Evolutionary conservation across 2,888 invertebrate genomes (phyloP).

Genomic region (Ceriagrion tenellum): DNA sequence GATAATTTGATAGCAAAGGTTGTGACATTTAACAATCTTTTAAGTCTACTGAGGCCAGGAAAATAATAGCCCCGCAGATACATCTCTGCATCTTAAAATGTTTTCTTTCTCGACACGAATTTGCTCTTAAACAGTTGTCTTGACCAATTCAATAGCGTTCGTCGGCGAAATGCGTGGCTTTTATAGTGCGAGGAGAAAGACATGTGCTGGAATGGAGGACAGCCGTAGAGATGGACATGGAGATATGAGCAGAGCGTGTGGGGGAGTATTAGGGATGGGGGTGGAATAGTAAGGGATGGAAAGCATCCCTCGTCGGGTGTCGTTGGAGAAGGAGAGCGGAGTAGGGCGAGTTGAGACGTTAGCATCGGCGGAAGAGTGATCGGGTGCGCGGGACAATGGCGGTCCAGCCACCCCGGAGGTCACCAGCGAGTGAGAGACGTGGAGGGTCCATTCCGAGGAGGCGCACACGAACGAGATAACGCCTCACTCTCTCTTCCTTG

Average conservation of each 20-base stretch:
- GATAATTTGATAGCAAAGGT: constrained; percentile 22
- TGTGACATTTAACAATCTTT: constrained; percentile 15
- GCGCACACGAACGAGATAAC: too few relatives aligned
- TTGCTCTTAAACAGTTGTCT: constrained; percentile 22
- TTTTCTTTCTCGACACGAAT: background rate
- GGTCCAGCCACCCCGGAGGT: constrained; percentile 24
- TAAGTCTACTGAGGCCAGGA: background rate
- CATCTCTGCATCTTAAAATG: background rate
- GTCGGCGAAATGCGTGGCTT: background rate
- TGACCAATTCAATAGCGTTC: constrained; percentile 25
- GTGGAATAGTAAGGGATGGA: constrained; percentile 17
- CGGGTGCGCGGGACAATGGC: constrained; percentile 54
- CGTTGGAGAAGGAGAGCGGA: too few relatives aligned
- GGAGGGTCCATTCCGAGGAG: background rate
- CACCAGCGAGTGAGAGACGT: constrained; percentile 4
- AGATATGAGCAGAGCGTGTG: background rate
- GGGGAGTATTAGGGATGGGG: background rate
- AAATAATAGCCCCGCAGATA: background rate
- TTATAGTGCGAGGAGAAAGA: background rate
- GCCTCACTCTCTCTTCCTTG: too few relatives aligned
- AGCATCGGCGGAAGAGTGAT: constrained; percentile 24
- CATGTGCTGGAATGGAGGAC: background rate
- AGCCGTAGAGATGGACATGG: too few relatives aligned
- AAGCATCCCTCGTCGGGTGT: background rate
- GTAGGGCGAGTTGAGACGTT: background rate